Evolutionary conservation across 2,888 invertebrate genomes (phyloP).

Genomic region (Melanargia galathea): DNA sequence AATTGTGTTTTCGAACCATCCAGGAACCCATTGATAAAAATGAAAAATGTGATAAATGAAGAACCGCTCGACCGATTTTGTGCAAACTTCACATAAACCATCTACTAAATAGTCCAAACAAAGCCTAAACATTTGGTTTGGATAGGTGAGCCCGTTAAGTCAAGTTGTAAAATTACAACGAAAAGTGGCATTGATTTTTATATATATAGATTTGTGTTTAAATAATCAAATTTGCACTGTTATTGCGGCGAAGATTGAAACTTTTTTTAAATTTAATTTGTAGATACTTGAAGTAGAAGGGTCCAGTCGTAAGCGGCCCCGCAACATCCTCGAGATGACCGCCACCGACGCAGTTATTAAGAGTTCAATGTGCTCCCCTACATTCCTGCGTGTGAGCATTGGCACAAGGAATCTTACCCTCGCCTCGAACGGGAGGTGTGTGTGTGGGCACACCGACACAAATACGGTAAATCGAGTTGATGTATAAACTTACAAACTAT

Average conservation of each 20-base stretch:
- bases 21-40: too few relatives aligned
- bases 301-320: constrained; percentile 54
- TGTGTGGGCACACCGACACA: constrained; percentile 56
- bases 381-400: constrained; percentile 49
- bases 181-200: too few relatives aligned
- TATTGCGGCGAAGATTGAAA: neutral
- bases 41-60: too few relatives aligned
- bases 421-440: constrained; percentile 56
- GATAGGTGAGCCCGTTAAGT: too few relatives aligned
- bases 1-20: too few relatives aligned
- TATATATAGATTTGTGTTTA: too few relatives aligned
- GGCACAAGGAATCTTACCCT: constrained; percentile 54
- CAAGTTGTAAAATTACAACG: too few relatives aligned
- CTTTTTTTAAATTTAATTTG: neutral
- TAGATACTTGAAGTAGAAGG: constrained; percentile 65
- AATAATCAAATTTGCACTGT: too few relatives aligned
- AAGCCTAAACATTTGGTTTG: too few relatives aligned
- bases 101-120: too few relatives aligned
- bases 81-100: too few relatives aligned
- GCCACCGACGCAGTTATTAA: constrained; percentile 55
- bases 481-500: neutral
- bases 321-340: constrained; percentile 57
- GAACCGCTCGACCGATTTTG: too few relatives aligned
- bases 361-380: constrained; percentile 54
- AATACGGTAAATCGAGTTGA: constrained; percentile 49